These are phyloP conservation scores for Patella depressa DNA, from an alignment of 2,888 invertebrate genomes.

Conservation along the genomic window DNA sequence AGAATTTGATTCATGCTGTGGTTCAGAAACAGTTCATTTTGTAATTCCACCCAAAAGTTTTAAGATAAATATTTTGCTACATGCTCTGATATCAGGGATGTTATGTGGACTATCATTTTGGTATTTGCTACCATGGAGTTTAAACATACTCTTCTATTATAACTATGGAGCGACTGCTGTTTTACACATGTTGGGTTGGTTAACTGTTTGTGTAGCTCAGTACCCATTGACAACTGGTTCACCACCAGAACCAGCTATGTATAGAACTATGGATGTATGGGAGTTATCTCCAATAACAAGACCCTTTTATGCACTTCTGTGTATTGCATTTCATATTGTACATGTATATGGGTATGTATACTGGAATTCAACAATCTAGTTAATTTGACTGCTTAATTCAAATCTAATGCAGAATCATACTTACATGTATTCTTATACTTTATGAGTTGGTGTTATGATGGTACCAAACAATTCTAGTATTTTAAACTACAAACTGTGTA, in stretches of 20 bases:
- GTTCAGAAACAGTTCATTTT: conserved; percentile 65
- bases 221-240: conserved; percentile 63
- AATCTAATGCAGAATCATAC: too few species aligned
- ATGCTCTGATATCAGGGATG: conserved; percentile 56
- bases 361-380: too few species aligned
- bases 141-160: conserved; percentile 56
- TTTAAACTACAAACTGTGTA: too few species aligned
- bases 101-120: conserved; percentile 59
- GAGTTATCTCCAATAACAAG: conserved; percentile 62
- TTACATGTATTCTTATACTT: too few species aligned
- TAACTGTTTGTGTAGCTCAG: conserved; percentile 62
- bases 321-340: conserved; percentile 57
- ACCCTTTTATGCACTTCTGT: conserved; percentile 63
- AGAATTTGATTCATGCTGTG: conserved; percentile 65
- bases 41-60: conserved; percentile 63
- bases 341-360: conserved; percentile 20
- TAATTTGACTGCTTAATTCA: too few species aligned
- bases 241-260: conserved; percentile 68
- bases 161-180: conserved; percentile 59
- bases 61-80: conserved; percentile 59
- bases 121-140: conserved; percentile 61
- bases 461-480: too few species aligned
- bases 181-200: conserved; percentile 65
- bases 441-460: too few species aligned
- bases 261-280: conserved; percentile 61